Evolutionary conservation across 2,797 vertebrate genomes (phyloP).

Genomic region (Galago senegalensis): DNA sequence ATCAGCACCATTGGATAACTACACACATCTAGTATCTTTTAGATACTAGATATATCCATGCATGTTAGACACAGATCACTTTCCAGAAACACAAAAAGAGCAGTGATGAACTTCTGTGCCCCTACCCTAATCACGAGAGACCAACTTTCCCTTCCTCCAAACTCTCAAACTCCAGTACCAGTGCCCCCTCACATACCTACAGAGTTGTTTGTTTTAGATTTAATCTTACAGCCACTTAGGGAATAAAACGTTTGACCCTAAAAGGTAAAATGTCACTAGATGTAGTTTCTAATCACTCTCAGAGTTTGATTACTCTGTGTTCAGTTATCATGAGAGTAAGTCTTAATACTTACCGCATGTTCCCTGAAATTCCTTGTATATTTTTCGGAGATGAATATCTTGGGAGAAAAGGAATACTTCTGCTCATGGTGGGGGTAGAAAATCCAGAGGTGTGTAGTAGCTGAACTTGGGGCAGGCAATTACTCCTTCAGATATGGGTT

Average conservation of each 20-base stretch:
- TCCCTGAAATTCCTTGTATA: accelerated
- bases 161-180: not conserved
- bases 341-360: not conserved
- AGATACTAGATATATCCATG: not conserved
- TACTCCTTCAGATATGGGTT: not conserved
- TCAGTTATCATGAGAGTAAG: not conserved
- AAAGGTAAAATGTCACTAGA: not conserved
- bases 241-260: not conserved
- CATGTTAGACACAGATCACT: not conserved
- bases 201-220: conserved; percentile 53
- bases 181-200: not conserved
- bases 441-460: accelerated
- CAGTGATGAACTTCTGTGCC: not conserved
- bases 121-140: not conserved
- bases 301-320: not conserved
- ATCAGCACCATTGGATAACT: not conserved
- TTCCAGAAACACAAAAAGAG: not conserved
- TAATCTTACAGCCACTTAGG: not conserved
- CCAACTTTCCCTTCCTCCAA: not conserved
- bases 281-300: not conserved
- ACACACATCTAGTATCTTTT: not conserved
- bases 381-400: not conserved
- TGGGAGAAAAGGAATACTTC: not conserved
- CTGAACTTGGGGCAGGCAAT: accelerated
- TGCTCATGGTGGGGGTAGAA: not conserved